A percentile compares a stretch with the other conserved stretches of the same genome.
Evolutionary conservation across 1,140 invertebrate species (phyloP).

Genomic region (Diachasmimorpha longicaudata): DNA sequence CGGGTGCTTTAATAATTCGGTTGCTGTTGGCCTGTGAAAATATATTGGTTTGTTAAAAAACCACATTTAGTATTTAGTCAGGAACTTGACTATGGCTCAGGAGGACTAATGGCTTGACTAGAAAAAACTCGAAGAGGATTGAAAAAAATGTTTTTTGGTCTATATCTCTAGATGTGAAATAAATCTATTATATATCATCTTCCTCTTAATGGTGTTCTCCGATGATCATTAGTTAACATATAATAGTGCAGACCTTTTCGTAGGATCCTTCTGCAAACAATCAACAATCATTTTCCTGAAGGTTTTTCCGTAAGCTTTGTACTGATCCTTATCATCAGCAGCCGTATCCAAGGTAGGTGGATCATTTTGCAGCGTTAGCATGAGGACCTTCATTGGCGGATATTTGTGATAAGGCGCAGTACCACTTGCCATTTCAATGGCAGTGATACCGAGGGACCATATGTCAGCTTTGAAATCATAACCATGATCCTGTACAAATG

Average conservation of each 20-base stretch:
- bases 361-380: constrained; percentile 98
- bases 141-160: too few species aligned
- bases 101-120: too few species aligned
- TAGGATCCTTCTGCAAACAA: constrained; percentile 93
- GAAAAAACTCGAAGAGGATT: too few species aligned
- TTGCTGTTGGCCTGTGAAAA: constrained; percentile 80
- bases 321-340: constrained; percentile 96
- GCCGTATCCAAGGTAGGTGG: constrained; percentile 95
- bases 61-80: not conserved
- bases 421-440: constrained; percentile 98
- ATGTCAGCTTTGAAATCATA: constrained; percentile 99
- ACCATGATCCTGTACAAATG: constrained; percentile 82
- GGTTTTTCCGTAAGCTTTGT: constrained; percentile 96
- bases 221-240: too few species aligned
- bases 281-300: constrained; percentile 95
- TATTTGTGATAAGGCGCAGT: constrained; percentile 99
- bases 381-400: constrained; percentile 98
- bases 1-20: constrained; percentile 96
- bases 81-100: too few species aligned
- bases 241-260: constrained; percentile 75
- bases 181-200: too few species aligned
- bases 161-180: too few species aligned
- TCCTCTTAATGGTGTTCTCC: too few species aligned
- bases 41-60: constrained; percentile 6
- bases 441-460: constrained; percentile 99